phyloP scores from a whole-genome alignment of 2,888 invertebrate species.

The Escarpia spicata region DNA sequence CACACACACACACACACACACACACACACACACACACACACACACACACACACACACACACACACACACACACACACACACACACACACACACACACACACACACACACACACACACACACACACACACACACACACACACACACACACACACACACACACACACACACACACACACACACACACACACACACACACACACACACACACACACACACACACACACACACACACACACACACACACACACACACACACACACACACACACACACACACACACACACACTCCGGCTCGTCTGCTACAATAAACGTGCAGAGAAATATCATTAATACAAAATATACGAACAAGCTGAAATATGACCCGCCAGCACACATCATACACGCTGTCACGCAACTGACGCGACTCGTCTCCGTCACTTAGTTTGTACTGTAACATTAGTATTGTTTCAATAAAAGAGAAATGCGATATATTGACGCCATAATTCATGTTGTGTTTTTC shows the following conservation, averaged over 20 bases:
- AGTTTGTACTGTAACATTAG: constrained; percentile 9
- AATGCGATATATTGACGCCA: not conserved
- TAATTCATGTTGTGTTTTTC: not conserved
- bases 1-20: not conserved
- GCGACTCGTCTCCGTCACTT: not conserved
- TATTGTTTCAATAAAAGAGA: not conserved
- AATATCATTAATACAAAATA: not conserved
- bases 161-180: not conserved
- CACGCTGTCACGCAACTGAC: not conserved
- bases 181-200: not conserved
- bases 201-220: not conserved
- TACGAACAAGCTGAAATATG: not conserved
- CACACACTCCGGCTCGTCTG: not conserved
- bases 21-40: not conserved
- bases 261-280: not conserved
- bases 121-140: not conserved
- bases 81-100: not conserved
- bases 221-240: not conserved
- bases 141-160: not conserved
- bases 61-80: not conserved
- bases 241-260: not conserved
- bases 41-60: not conserved
- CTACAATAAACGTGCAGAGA: not conserved
- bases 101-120: not conserved
- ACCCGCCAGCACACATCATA: not conserved